These are phyloP conservation scores for Drosophila setifemur DNA, from an alignment of 1,140 invertebrate species.

Conservation along the genomic window DNA sequence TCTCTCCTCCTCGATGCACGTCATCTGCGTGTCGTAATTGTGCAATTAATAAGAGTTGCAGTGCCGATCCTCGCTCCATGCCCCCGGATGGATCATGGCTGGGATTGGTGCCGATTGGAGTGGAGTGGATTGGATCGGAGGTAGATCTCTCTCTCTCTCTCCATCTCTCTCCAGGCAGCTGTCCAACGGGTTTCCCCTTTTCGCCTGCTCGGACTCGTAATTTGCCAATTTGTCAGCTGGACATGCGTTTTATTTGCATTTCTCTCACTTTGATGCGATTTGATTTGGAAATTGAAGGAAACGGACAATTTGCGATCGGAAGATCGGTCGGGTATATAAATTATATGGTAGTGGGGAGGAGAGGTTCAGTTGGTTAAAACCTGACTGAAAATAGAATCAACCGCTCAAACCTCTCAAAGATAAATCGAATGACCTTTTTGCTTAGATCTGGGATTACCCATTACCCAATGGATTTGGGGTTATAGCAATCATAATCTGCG, in stretches of 20 bases:
- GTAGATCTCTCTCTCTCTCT: too few species aligned
- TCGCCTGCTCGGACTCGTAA: slow-evolving; percentile 29
- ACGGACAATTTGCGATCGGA: slow-evolving; percentile 57
- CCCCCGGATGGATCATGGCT: not conserved
- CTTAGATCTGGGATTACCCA: too few species aligned
- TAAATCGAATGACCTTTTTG: too few species aligned
- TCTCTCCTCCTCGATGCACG: slow-evolving; percentile 37
- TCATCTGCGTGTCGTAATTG: slow-evolving; percentile 78
- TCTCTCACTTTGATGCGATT: slow-evolving; percentile 47
- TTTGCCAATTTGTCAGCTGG: slow-evolving; percentile 77
- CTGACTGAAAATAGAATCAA: not conserved
- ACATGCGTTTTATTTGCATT: slow-evolving; percentile 79
- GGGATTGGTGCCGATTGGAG: too few species aligned
- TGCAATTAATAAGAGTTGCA: slow-evolving; percentile 73
- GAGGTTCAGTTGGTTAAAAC: not conserved
- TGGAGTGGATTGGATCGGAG: too few species aligned
- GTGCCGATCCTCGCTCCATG: slow-evolving; percentile 22
- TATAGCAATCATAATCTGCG: slow-evolving; percentile 3
- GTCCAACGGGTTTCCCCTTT: slow-evolving; percentile 65
- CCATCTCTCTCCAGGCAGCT: slow-evolving; percentile 41
- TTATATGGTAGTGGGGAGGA: too few species aligned
- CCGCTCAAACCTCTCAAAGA: not conserved
- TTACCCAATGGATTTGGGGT: not conserved
- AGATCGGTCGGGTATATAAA: slow-evolving; percentile 16
- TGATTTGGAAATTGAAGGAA: slow-evolving; percentile 68